Conservation (phyloP, 1,140 invertebrate species). For the Macrosteles quadrilineatus region DNA sequence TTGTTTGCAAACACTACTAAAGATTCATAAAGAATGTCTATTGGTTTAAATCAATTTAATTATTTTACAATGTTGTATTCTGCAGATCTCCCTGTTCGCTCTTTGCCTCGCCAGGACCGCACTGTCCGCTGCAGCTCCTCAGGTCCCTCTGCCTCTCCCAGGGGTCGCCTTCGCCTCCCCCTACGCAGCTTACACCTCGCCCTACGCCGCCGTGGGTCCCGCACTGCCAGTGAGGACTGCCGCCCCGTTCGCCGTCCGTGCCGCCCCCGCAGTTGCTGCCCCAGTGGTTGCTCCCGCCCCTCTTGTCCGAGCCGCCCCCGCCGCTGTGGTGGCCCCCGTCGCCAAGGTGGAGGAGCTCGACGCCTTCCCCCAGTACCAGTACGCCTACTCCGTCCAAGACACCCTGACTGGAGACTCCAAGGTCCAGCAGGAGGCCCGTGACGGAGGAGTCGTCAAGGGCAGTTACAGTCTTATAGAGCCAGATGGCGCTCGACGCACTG, state of each 20-base stretch:
- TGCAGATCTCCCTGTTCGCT: not conserved
- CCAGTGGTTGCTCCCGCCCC: not conserved
- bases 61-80: not conserved
- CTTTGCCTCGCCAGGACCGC: not conserved
- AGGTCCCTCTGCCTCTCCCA: not conserved
- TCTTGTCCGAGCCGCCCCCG: not conserved
- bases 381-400: slow-evolving; percentile 57
- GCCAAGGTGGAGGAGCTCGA: slow-evolving; percentile 30
- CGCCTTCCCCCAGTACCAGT: slow-evolving; percentile 52
- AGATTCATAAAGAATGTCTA: too few relatives aligned
- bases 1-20: too few relatives aligned
- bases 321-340: slow-evolving; percentile 34
- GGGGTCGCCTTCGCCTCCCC: slow-evolving; percentile 28
- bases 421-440: slow-evolving; percentile 55
- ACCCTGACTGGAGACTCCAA: slow-evolving; percentile 59
- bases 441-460: slow-evolving; percentile 57
- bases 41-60: too few relatives aligned
- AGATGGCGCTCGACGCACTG: slow-evolving; percentile 46
- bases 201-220: slow-evolving; percentile 23
- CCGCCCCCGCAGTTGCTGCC: slow-evolving; percentile 2
- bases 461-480: slow-evolving; percentile 49
- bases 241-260: slow-evolving; percentile 25
- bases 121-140: not conserved
- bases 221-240: slow-evolving; percentile 15
- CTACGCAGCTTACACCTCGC: slow-evolving; percentile 29